Evolutionary conservation across 2,888 invertebrate genomes (phyloP).

Genomic region (Hoplodrina blanda): DNA sequence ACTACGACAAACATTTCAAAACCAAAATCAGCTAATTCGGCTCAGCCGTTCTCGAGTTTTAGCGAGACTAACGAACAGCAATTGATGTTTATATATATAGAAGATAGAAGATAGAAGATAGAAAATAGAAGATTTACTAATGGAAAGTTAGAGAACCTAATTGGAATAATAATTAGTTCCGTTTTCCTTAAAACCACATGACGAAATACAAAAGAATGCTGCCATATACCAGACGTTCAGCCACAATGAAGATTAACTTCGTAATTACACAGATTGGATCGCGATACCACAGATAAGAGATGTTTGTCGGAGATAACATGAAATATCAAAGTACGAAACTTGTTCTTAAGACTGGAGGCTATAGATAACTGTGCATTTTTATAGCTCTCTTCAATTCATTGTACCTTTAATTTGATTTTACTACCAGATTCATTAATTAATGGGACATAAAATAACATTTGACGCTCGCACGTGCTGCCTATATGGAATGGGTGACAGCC

Average conservation of each 20-base stretch:
- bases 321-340: constrained; percentile 49
- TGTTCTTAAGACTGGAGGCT: constrained; percentile 44
- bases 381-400: constrained; percentile 32
- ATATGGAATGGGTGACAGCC: not conserved
- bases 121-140: too few relatives aligned
- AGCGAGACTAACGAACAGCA: too few relatives aligned
- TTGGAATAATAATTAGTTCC: too few relatives aligned
- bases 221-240: constrained; percentile 8
- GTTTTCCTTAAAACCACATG: not conserved
- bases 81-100: too few relatives aligned
- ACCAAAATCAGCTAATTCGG: too few relatives aligned
- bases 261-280: constrained; percentile 52
- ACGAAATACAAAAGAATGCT: constrained; percentile 25
- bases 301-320: constrained; percentile 53
- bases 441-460: constrained; percentile 47
- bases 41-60: too few relatives aligned
- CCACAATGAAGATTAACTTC: constrained; percentile 43
- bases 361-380: constrained; percentile 48
- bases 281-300: constrained; percentile 55
- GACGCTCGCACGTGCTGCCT: constrained; percentile 18
- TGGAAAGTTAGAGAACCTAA: too few relatives aligned
- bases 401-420: constrained; percentile 45
- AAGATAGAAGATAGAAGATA: too few relatives aligned
- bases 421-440: constrained; percentile 39
- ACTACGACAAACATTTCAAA: too few relatives aligned